These are phyloP conservation scores for Noctua comes DNA, from an alignment of 2,888 invertebrate genomes.

Conservation along the genomic window DNA sequence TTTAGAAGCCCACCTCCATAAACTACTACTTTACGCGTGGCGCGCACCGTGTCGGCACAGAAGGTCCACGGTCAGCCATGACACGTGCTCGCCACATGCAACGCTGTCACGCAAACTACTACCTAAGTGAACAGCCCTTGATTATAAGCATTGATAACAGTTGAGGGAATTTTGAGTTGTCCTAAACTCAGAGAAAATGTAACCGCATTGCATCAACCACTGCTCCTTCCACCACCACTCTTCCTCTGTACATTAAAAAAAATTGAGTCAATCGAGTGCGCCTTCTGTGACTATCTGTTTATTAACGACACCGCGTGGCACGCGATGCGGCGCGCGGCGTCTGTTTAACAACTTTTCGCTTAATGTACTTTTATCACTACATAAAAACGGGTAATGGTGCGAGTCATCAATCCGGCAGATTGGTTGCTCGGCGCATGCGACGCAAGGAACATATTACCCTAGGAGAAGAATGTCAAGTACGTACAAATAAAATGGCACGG, in stretches of 20 bases:
- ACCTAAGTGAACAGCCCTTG: not conserved
- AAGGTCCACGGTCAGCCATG: not conserved
- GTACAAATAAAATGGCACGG: too few relatives aligned
- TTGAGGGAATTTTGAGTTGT: not conserved
- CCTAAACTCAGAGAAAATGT: not conserved
- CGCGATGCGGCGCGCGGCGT: not conserved
- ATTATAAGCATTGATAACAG: not conserved
- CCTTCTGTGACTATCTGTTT: constrained; percentile 10
- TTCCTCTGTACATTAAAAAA: too few relatives aligned
- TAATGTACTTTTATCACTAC: constrained; percentile 53
- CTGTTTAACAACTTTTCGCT: constrained; percentile 45
- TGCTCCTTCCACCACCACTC: too few relatives aligned
- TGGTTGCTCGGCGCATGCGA: constrained; percentile 7
- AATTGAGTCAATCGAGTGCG: not conserved
- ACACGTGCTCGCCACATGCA: not conserved
- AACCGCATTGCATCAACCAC: too few relatives aligned
- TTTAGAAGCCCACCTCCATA: constrained; percentile 30
- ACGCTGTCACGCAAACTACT: not conserved
- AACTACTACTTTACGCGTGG: constrained; percentile 10
- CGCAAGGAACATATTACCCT: too few relatives aligned
- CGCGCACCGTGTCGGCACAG: not conserved
- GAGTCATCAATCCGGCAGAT: constrained; percentile 47
- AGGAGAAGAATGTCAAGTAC: too few relatives aligned
- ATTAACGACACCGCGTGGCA: not conserved
- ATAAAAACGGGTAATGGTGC: constrained; percentile 45